Evolutionary conservation across 2,797 vertebrate genomes (phyloP).

Genomic region (Urophycis tenuis): DNA sequence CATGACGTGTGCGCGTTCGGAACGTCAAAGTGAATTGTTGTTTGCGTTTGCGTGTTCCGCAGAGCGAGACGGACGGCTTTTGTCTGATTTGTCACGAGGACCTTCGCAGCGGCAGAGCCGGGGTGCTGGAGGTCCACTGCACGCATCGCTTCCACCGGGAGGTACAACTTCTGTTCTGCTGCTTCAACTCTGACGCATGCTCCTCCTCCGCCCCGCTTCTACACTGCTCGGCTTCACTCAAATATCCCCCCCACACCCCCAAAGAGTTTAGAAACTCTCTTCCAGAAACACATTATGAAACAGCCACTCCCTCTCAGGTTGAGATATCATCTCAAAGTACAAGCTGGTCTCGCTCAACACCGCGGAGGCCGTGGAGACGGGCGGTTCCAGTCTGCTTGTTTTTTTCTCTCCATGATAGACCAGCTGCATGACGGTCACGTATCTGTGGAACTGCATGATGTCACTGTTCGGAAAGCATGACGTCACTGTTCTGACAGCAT

Average conservation of each 20-base stretch:
- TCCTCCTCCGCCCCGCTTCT: not conserved
- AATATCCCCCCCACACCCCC: not conserved
- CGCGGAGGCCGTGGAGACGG: not conserved
- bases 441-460: constrained; percentile 6
- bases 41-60: constrained; percentile 27
- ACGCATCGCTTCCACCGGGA: constrained; percentile 69
- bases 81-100: constrained; percentile 66
- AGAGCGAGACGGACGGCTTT: constrained; percentile 54
- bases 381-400: not conserved
- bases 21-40: not conserved
- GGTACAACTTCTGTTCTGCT: constrained; percentile 28
- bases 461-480: not conserved
- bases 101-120: constrained; percentile 45
- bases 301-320: not conserved
- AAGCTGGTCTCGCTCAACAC: not conserved
- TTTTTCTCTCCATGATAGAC: not conserved
- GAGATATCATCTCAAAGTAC: not conserved
- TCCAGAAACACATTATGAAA: not conserved
- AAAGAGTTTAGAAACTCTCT: too few relatives aligned
- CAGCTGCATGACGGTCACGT: constrained; percentile 14
- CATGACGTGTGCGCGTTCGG: not conserved
- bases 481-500: not conserved
- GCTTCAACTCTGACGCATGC: not conserved
- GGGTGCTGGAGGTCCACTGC: constrained; percentile 60
- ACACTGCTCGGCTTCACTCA: not conserved